These are phyloP conservation scores for Apantesis nais DNA, from an alignment of 2,888 invertebrate species.

Conservation along the genomic window DNA sequence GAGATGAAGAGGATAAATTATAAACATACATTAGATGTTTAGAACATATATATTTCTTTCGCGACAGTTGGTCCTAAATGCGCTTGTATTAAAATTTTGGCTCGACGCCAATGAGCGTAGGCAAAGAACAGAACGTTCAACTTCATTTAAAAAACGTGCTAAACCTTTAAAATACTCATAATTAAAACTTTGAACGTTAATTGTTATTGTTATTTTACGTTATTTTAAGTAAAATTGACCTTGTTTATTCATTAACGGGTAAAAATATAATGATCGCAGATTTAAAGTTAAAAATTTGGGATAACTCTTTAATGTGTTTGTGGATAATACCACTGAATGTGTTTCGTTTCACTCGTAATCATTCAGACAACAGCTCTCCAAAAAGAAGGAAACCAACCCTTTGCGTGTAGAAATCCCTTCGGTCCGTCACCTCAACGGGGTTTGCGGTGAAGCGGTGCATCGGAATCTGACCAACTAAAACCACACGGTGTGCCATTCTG, in stretches of 20 bases:
- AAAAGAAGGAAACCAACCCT: too few species aligned
- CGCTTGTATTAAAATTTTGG: conserved; percentile 50
- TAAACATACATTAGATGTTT: conserved; percentile 18
- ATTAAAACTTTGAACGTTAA: conserved; percentile 37
- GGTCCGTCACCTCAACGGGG: too few species aligned
- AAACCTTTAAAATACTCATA: conserved; percentile 45
- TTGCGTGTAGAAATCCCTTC: too few species aligned
- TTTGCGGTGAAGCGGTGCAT: too few species aligned
- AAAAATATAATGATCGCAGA: conserved; percentile 4
- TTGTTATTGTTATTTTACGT: conserved; percentile 28
- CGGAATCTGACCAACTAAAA: too few species aligned
- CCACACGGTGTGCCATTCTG: too few species aligned
- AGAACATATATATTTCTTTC: conserved; percentile 43
- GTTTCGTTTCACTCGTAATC: not conserved
- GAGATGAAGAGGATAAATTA: conserved; percentile 14
- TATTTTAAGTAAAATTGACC: conserved; percentile 30
- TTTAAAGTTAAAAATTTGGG: not conserved
- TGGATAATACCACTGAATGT: not conserved
- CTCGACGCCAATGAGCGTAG: conserved; percentile 44
- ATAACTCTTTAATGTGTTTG: conserved; percentile 1
- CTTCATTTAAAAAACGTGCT: conserved; percentile 47
- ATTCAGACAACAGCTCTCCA: too few species aligned
- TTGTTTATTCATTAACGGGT: conserved; percentile 17
- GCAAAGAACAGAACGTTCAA: conserved; percentile 45
- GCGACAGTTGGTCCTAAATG: conserved; percentile 48